Conservation (phyloP, 2,113 vertebrate species). For the Colistium nudipinnis region DNA sequence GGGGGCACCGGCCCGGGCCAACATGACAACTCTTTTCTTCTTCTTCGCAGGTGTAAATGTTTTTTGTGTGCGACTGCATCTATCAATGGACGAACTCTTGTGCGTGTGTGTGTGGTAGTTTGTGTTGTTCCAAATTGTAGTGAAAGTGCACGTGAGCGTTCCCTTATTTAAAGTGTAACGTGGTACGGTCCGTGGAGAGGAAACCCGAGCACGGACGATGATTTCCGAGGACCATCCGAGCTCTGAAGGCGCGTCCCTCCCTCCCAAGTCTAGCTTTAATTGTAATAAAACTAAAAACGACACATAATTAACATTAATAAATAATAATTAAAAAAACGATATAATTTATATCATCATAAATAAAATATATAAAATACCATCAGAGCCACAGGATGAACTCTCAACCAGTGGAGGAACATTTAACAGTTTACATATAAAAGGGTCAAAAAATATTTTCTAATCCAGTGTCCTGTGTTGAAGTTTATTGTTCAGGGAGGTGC, state of each 20-base stretch:
- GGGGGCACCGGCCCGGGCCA: not conserved
- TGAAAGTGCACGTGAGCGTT: not conserved
- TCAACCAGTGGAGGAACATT: too few species aligned
- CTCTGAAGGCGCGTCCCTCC: too few species aligned
- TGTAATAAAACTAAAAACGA: too few species aligned
- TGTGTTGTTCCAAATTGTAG: not conserved
- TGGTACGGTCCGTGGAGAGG: conserved; percentile 46
- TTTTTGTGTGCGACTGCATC: too few species aligned
- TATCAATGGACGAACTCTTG: rapidly evolving
- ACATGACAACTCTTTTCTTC: not conserved
- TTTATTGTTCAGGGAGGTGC: not conserved
- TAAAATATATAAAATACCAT: too few species aligned
- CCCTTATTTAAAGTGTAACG: not conserved
- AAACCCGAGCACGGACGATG: not conserved
- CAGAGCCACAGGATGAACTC: too few species aligned
- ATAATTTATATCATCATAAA: too few species aligned
- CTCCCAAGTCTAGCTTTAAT: too few species aligned
- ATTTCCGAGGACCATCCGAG: not conserved
- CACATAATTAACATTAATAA: too few species aligned
- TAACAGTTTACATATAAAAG: too few species aligned
- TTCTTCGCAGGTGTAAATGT: rapidly evolving
- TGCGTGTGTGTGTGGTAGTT: rapidly evolving
- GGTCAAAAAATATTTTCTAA: too few species aligned
- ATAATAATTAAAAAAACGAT: too few species aligned
- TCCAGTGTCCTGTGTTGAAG: not conserved